phyloP scores from a whole-genome alignment of 2,888 invertebrate genomes.

The Tenthredo livida region DNA sequence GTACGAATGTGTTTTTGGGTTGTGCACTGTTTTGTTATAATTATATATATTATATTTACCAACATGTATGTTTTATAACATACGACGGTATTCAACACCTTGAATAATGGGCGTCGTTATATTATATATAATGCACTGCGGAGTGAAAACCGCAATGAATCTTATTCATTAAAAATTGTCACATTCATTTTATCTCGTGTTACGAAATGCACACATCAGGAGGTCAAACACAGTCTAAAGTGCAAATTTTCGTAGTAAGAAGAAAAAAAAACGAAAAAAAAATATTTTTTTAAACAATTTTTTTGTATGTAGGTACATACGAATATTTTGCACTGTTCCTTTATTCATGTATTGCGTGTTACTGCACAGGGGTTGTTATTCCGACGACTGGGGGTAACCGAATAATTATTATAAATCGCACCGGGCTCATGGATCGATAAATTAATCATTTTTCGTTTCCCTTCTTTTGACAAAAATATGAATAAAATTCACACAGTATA shows the following conservation, averaged over 20 bases:
- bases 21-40: constrained; percentile 25
- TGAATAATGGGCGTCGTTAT: neutral
- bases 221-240: neutral
- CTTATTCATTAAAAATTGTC: neutral
- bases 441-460: no score
- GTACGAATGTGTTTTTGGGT: constrained; percentile 29
- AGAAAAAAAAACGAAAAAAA: neutral
- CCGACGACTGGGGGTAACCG: neutral
- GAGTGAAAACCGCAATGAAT: neutral
- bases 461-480: neutral
- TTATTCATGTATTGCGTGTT: neutral
- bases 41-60: neutral
- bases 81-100: neutral
- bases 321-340: neutral
- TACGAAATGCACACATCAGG: neutral
- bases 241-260: neutral
- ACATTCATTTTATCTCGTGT: neutral
- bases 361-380: neutral
- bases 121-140: neutral
- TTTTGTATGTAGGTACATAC: no score
- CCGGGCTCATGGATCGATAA: no score
- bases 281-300: neutral
- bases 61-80: neutral
- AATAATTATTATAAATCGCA: neutral
- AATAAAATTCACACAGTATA: neutral